Conservation (phyloP, 1,140 invertebrate species). For the Drosophila miranda region DNA sequence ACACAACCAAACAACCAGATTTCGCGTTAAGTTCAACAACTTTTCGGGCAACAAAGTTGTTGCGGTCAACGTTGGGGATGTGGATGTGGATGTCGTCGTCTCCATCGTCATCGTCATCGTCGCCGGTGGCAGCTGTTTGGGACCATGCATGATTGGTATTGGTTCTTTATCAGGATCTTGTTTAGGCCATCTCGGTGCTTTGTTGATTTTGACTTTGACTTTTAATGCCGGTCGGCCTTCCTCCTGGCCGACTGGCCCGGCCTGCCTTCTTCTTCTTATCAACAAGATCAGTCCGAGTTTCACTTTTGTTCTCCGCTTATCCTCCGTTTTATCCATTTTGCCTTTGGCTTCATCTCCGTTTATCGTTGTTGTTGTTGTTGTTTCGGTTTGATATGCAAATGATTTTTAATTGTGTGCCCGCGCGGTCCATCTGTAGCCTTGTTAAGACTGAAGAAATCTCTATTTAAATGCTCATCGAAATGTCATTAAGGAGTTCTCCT, state of each 20-base stretch:
- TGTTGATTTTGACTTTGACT: constrained; percentile 70
- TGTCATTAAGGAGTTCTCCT: no score
- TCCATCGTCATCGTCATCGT: constrained; percentile 39
- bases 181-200: constrained; percentile 75
- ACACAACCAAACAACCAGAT: constrained; percentile 44
- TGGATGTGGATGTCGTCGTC: constrained; percentile 16
- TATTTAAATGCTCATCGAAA: constrained; percentile 52
- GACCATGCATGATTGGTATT: constrained; percentile 62
- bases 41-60: constrained; percentile 68
- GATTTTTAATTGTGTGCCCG: constrained; percentile 62
- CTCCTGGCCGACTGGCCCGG: not conserved
- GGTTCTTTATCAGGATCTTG: constrained; percentile 79
- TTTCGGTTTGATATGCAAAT: constrained; percentile 63
- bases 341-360: constrained; percentile 33
- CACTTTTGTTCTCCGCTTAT: constrained; percentile 34
- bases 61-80: constrained; percentile 53
- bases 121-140: constrained; percentile 63
- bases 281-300: constrained; percentile 46
- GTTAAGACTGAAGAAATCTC: constrained; percentile 53
- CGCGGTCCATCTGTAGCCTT: constrained; percentile 29
- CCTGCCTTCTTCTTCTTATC: constrained; percentile 23
- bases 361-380: constrained; percentile 43
- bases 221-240: constrained; percentile 55
- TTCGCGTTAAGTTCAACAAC: constrained; percentile 80
- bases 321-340: constrained; percentile 8